Base-by-base conservation (phyloP, 1,140 invertebrate genomes). In the Tenebrio molitor region DNA sequence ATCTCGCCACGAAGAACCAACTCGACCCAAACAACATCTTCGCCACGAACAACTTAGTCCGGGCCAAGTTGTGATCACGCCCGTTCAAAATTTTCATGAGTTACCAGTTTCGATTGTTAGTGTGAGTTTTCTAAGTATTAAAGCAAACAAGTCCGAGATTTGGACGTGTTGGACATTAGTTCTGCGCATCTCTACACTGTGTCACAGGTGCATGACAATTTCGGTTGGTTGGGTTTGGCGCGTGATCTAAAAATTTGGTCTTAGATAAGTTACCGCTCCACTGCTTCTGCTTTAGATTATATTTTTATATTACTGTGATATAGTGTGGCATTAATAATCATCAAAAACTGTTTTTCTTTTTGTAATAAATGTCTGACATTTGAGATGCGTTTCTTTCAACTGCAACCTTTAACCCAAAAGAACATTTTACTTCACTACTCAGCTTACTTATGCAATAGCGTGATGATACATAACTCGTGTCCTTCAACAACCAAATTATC, bases 1-100 rank as follows among this genome's bases (percentile, higher is more conserved):
- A 97, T 73, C 82, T 89, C 2, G 92, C 95, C 0, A 88, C 97
- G 0, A 99, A 99, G 83, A 80, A 86, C 7, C 89, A 94, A 71
- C 83, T 99, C 6, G 97, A 99, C 85, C 97, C 97, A 0, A 87
- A 94, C 16, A 98, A 99, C 82, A 91, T 99, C 64, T 99, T 99
- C 85, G 96, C 93, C 0, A 87, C 89, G 70, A 91, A 92, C 8
- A 99, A 98, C 84, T 87, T 98, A 29, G 69, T 80, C 12, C 36
- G 78, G 46, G 74, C 77, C 6, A 81, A 81, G 68, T 75, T 81
- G 42, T 81, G 44, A 78, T 69, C 25, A 10, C 10, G n/a, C n/a
- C n/a, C n/a, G n/a, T n/a, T n/a, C n/a, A n/a, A n/a, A n/a, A n/a
- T n/a, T n/a, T n/a, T n/a, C n/a, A n/a, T n/a, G n/a, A n/a, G n/a